Percentiles rank a stretch among this genome's conserved stretches.
Conservation (phyloP, 2,888 invertebrate species). For the Andrena haemorrhoa region DNA sequence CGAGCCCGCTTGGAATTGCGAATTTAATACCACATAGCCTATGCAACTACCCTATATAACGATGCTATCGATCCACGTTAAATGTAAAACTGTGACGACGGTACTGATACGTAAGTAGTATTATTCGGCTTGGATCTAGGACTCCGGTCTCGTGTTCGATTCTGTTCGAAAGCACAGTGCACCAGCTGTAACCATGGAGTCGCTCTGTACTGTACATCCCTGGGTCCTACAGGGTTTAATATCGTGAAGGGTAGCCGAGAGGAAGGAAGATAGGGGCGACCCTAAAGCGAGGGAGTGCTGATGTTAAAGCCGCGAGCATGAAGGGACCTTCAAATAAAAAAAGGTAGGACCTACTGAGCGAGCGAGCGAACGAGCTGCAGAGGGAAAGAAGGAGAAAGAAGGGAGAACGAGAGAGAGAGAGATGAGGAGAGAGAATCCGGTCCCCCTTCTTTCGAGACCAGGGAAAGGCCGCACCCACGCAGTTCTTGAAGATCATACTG, state of each 20-base stretch:
- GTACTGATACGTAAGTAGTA: slow-evolving; percentile 22
- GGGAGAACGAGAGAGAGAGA: slow-evolving; percentile 16
- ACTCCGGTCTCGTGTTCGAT: neutral
- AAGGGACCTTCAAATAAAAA: slow-evolving; percentile 79
- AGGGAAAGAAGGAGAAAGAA: slow-evolving; percentile 14
- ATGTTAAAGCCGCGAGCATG: slow-evolving; percentile 69
- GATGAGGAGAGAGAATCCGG: slow-evolving; percentile 38
- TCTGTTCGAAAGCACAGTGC: slow-evolving; percentile 23
- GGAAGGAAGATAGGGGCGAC: slow-evolving; percentile 75
- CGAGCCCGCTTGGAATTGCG: slow-evolving; percentile 22
- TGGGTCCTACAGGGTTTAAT: slow-evolving; percentile 76
- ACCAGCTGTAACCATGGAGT: slow-evolving; percentile 2
- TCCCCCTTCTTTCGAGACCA: slow-evolving; percentile 65
- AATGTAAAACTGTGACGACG: slow-evolving; percentile 33
- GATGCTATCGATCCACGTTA: slow-evolving; percentile 45
- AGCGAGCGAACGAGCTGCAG: slow-evolving; percentile 33
- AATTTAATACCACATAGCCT: slow-evolving; percentile 37
- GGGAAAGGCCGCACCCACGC: slow-evolving; percentile 78
- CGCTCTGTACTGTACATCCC: slow-evolving; percentile 67
- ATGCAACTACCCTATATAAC: slow-evolving; percentile 15
- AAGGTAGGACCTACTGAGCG: slow-evolving; percentile 65
- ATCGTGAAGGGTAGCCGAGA: slow-evolving; percentile 71
- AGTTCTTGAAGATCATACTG: slow-evolving; percentile 69
- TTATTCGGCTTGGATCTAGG: neutral
- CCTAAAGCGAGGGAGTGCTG: slow-evolving; percentile 77